Evolutionary conservation across 2,113 vertebrate species (phyloP).

Genomic region (Brachyhypopomus occidentalis): DNA sequence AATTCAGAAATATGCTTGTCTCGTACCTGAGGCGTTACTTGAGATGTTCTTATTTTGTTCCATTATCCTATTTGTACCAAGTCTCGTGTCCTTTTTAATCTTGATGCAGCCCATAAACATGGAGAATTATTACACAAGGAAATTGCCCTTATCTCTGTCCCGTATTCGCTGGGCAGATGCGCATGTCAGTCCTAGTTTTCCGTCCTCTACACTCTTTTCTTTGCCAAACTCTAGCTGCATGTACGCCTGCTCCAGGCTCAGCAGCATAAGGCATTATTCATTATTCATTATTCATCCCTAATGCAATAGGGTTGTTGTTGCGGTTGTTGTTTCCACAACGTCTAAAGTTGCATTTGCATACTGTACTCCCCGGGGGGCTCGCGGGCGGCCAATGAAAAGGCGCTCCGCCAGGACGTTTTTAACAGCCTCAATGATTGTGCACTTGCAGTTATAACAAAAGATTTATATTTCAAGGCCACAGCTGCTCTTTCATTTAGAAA

Average conservation of each 20-base stretch:
- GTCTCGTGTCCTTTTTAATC: too few species aligned
- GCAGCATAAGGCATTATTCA: slow-evolving; percentile 38
- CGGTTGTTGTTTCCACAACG: slow-evolving; percentile 18
- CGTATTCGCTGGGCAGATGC: neutral
- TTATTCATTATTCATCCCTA: slow-evolving; percentile 58
- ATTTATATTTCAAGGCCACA: slow-evolving; percentile 35
- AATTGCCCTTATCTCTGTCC: neutral
- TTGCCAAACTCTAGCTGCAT: slow-evolving; percentile 40
- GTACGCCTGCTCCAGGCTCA: slow-evolving; percentile 29
- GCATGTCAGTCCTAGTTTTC: neutral
- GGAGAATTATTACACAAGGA: neutral
- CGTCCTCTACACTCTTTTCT: slow-evolving; percentile 11
- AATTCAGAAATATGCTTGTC: too few species aligned
- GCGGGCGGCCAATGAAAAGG: slow-evolving; percentile 15
- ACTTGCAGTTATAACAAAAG: slow-evolving; percentile 46
- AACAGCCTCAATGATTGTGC: slow-evolving; percentile 41
- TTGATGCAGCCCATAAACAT: too few species aligned
- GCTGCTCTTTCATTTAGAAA: slow-evolving; percentile 33
- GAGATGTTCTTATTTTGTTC: too few species aligned
- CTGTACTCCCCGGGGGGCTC: slow-evolving; percentile 29
- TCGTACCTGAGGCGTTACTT: too few species aligned
- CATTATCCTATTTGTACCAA: too few species aligned
- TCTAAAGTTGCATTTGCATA: slow-evolving; percentile 44
- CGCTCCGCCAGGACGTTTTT: slow-evolving; percentile 49
- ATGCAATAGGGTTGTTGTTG: slow-evolving; percentile 22